Evolutionary conservation across 2,113 vertebrate genomes (phyloP), one percentile per base, ranked within the genome.

Genomic region (Ciconia stormi): DNA sequence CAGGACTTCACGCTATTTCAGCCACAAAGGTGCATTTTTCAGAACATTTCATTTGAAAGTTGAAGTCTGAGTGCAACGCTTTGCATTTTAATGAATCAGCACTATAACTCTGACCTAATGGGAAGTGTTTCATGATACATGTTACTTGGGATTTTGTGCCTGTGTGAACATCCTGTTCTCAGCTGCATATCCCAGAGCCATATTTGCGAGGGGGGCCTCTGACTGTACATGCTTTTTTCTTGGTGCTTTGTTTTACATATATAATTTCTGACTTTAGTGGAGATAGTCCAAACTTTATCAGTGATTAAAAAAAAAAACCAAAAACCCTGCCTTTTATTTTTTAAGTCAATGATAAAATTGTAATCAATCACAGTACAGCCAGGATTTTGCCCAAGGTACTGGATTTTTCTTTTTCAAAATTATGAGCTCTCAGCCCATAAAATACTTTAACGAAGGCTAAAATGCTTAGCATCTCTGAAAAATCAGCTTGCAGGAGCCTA

Each of bases 121-220:
- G 63, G 71, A 95, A 94, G 71, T 59, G 69, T 93, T 97, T 92
- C 70, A 62, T 84, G 89, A 82, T 91, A 65, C 53, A 58, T 38
- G 7, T 76, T 91, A 47, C 53, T 91, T 72, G 94, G 70, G 93
- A 76, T 91, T 95, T 93, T 72, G 66, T 87, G 95, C 52, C 84
- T 80, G 73, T 90, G 78, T 87, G 93, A 93, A 96, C 65, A 93
- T 95, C 89, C 81, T 96, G 56, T 95, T 96, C 81, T 89, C 87
- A 87, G 66, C 44, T 85, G 44, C 49, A 34, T 56, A 46, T 81
- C 46, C 69, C 29, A 94, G 47, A 87, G 34, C 17, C 25, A 13
- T 74, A 32, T 82, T 76, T 84, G 44, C 3, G 2, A 95, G 63
- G 84, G 18, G 20, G 61, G n/a, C 61, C 44, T 89, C 83, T 63